Evolutionary conservation across 2,888 invertebrate genomes (phyloP), one percentile per base, ranked within the genome.

Genomic region (Tromatobia lineatoria): DNA sequence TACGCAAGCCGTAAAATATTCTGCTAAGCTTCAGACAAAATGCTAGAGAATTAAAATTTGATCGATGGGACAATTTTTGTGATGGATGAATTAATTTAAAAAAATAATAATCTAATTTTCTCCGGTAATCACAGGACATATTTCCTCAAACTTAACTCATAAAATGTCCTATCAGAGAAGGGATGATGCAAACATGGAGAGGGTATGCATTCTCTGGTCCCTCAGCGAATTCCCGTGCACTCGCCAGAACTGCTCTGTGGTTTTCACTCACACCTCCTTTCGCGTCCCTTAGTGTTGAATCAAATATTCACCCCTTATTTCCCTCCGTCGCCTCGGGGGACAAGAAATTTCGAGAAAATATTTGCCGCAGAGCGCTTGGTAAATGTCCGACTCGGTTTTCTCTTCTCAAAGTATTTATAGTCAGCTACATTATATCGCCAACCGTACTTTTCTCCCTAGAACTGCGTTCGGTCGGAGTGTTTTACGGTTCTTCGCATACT

Each of bases 341-440:
- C 83, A 83, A 75, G 83, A 74, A 83, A 83, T 83, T 83, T 83
- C 70, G 79, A 75, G 83, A 83, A 75, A 83, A 83, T 79, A 79
- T 83, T 83, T 83, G 79, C 75, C 74, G 47, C 70, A 74, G 57
- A 67, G 52, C 69, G 8, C 25, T 67, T 20, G 66, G 42, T 67
- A 61, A 71, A 42, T 67, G 45, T 69, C 59, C 29, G 61, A 67
- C 78, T 73, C 59, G 77, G 29, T 73, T 70, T 71, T 15, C 64
- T 54, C 57, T 7, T 50, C 77, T 42, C 67, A 10, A 52, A 38
- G 25, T 54, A 20, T 47, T 54, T 66, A 61, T 70, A 50, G 6
- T 47, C 66, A 66, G 25, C 73, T 45, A 54, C 34, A 47, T 57
- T 29, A 52, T 66, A 66, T 54, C 29, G 47, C 25, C 47, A 34